These are phyloP conservation scores for Cryptops parisi DNA, from an alignment of 2,888 invertebrate genomes.

Conservation along the genomic window DNA sequence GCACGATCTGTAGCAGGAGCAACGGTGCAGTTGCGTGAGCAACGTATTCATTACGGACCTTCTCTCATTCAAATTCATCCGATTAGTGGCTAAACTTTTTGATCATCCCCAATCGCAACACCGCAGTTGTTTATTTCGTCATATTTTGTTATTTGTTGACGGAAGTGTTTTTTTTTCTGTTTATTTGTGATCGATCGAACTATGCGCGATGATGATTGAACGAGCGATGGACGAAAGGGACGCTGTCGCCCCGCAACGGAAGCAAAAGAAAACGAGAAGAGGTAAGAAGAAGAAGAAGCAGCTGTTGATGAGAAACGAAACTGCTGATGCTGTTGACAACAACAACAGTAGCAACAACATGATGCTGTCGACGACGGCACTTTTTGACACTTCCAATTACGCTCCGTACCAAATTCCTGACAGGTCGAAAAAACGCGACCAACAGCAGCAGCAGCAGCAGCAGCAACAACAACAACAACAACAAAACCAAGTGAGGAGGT, in stretches of 20 bases:
- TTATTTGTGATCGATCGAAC: background rate
- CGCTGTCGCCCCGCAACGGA: background rate
- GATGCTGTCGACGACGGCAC: background rate
- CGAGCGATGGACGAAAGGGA: background rate
- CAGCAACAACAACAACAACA: too few relatives aligned
- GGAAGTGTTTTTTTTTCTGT: background rate
- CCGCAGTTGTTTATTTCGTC: too few relatives aligned
- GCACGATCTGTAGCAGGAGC: too few relatives aligned
- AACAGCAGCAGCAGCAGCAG: too few relatives aligned
- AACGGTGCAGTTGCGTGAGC: too few relatives aligned
- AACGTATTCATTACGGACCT: too few relatives aligned
- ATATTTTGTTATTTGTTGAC: background rate
- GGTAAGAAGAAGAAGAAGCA: slow-evolving; percentile 14
- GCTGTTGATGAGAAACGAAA: background rate
- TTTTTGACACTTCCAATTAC: too few relatives aligned
- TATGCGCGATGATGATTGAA: slow-evolving; percentile 2
- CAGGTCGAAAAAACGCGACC: background rate
- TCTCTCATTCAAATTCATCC: too few relatives aligned
- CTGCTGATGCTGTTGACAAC: background rate
- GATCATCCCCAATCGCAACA: too few relatives aligned
- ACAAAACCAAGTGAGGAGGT: background rate
- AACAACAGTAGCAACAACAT: background rate
- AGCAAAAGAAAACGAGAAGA: slow-evolving; percentile 14
- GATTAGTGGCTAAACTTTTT: too few relatives aligned
- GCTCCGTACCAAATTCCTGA: slow-evolving; percentile 1